Evolutionary conservation across 2,888 invertebrate genomes (phyloP).

Genomic region (Macroteleia sp.): DNA sequence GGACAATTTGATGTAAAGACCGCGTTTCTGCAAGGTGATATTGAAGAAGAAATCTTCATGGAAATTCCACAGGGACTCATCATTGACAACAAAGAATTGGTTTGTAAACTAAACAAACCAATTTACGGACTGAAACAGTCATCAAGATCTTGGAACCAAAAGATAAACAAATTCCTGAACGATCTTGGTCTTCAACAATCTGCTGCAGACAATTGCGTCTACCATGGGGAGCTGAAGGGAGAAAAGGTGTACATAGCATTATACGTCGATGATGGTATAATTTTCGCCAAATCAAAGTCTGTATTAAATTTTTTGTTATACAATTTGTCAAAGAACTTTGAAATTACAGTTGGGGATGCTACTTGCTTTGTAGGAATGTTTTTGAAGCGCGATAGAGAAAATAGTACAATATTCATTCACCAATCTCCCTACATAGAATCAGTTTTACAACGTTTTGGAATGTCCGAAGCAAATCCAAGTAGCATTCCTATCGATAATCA

Average conservation of each 20-base stretch:
- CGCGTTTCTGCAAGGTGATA: constrained; percentile 60
- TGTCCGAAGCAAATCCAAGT: constrained; percentile 54
- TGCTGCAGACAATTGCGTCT: constrained; percentile 62
- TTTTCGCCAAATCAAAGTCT: background rate
- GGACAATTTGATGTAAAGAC: constrained; percentile 62
- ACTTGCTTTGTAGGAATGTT: constrained; percentile 56
- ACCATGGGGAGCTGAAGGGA: constrained; percentile 9
- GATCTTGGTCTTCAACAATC: constrained; percentile 65
- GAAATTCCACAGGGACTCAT: constrained; percentile 15
- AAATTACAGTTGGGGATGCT: constrained; percentile 30
- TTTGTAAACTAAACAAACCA: constrained; percentile 68
- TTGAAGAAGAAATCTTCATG: constrained; percentile 46
- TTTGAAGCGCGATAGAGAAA: constrained; percentile 36
- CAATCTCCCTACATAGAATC: constrained; percentile 43
- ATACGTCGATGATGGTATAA: constrained; percentile 29
- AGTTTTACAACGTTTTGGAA: constrained; percentile 44
- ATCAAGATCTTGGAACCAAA: constrained; percentile 75
- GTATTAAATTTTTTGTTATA: background rate
- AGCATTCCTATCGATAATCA: constrained; percentile 45
- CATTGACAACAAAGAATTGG: constrained; percentile 12
- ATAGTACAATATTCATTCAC: background rate
- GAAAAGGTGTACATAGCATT: constrained; percentile 18
- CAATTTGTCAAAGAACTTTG: background rate
- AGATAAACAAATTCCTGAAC: constrained; percentile 16
- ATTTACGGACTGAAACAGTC: constrained; percentile 80